Conservation (phyloP, 2,797 vertebrate species). For the Sebastes aleutianus region DNA sequence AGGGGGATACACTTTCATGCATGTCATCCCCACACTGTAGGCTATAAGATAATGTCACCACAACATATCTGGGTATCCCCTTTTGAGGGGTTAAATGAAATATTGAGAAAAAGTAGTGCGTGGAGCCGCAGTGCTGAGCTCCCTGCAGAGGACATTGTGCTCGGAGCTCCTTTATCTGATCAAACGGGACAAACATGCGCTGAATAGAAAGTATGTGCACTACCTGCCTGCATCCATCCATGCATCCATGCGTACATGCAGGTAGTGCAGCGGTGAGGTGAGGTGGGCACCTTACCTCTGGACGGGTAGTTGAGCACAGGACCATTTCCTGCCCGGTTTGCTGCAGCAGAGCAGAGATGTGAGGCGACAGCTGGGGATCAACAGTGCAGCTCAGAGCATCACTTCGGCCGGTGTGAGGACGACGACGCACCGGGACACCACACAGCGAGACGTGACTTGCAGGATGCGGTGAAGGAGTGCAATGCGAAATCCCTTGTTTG, state of each 20-base stretch:
- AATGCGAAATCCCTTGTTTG: conserved; percentile 11
- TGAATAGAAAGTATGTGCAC: conserved; percentile 59
- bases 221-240: not conserved
- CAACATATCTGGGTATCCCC: not conserved
- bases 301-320: conserved; percentile 4
- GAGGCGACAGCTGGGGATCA: conserved; percentile 39
- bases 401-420: conserved; percentile 46
- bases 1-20: conserved; percentile 3
- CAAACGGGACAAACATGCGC: conserved; percentile 35
- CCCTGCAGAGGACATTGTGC: conserved; percentile 62
- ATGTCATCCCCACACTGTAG: conserved; percentile 30
- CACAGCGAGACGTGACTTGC: conserved; percentile 52
- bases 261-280: not conserved
- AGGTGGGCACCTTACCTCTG: conserved; percentile 62
- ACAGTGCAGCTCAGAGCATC: conserved; percentile 54
- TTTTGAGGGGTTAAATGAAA: conserved; percentile 20
- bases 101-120: conserved; percentile 55
- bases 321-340: conserved; percentile 42
- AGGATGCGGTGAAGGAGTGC: conserved; percentile 12
- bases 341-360: conserved; percentile 34
- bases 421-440: conserved; percentile 40
- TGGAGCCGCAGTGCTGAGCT: conserved; percentile 63
- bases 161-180: conserved; percentile 40
- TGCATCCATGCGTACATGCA: conserved; percentile 5
- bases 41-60: conserved; percentile 31